phyloP scores from a whole-genome alignment of 2,797 vertebrate genomes.

The Valencia hispanica region DNA sequence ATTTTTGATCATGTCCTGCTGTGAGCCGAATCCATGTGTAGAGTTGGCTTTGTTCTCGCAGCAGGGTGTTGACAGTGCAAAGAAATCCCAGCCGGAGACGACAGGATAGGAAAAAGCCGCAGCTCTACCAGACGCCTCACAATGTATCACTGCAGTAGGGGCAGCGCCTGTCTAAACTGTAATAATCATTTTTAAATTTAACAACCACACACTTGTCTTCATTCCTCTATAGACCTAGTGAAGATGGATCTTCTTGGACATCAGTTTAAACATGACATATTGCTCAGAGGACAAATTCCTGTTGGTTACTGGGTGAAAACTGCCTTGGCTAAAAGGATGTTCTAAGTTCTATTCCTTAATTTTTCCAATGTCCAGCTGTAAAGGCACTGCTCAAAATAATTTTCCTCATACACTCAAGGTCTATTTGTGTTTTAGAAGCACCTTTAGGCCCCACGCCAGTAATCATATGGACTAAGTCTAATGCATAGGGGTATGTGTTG shows the following conservation, averaged over 20 bases:
- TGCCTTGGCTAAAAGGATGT: background rate
- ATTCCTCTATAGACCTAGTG: background rate
- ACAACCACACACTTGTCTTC: background rate
- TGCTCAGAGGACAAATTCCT: background rate
- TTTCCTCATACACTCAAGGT: background rate
- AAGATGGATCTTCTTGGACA: background rate
- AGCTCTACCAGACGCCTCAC: constrained; percentile 27
- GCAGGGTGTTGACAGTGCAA: constrained; percentile 53
- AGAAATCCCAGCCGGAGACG: constrained; percentile 41
- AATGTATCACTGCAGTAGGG: constrained; percentile 19
- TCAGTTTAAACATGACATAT: background rate
- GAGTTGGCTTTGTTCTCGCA: constrained; percentile 58
- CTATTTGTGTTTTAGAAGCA: background rate
- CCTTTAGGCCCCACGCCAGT: no score
- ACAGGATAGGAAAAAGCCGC: constrained; percentile 42
- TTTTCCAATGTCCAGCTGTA: background rate
- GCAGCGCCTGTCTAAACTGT: constrained; percentile 18
- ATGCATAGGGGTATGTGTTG: background rate
- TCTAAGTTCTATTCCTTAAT: background rate
- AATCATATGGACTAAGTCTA: background rate
- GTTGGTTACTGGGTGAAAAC: background rate
- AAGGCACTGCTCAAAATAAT: background rate
- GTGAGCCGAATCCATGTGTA: constrained; percentile 59
- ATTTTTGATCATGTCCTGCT: constrained; percentile 48
- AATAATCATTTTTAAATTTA: background rate